Conservation (phyloP, 2,888 invertebrate species). For the Leptinotarsa juncta region DNA sequence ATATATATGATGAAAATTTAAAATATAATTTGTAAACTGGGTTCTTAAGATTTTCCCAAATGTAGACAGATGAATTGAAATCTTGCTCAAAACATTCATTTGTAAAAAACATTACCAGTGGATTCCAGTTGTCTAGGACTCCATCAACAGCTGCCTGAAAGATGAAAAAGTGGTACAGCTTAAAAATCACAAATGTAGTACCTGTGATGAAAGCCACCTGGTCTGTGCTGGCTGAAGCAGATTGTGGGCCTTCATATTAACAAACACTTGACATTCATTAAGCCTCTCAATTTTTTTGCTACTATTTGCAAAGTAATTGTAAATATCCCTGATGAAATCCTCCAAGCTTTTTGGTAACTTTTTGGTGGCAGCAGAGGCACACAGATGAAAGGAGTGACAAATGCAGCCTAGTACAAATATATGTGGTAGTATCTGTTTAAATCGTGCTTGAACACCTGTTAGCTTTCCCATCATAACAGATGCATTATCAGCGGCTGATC, state of each 20-base stretch:
- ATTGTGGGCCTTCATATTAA: constrained; percentile 30
- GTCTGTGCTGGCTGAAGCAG: constrained; percentile 27
- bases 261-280: constrained; percentile 29
- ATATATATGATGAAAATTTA: constrained; percentile 21
- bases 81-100: constrained; percentile 9
- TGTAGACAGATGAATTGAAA: constrained; percentile 19
- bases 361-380: constrained; percentile 28
- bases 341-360: constrained; percentile 31
- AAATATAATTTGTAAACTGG: constrained; percentile 26
- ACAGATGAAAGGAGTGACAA: constrained; percentile 33
- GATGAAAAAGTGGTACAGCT: not conserved
- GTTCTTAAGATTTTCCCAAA: constrained; percentile 14
- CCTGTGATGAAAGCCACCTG: constrained; percentile 32
- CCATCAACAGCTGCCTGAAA: constrained; percentile 28
- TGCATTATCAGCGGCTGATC: constrained; percentile 33
- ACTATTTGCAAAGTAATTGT: constrained; percentile 32
- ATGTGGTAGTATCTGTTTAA: constrained; percentile 29
- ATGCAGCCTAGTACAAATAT: constrained; percentile 32
- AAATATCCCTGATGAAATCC: constrained; percentile 28
- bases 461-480: constrained; percentile 23
- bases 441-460: constrained; percentile 20
- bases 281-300: constrained; percentile 19
- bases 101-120: constrained; percentile 20
- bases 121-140: not conserved
- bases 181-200: not conserved